Conservation (phyloP, 2,888 invertebrate genomes). For the Tenthredo distinguenda region DNA sequence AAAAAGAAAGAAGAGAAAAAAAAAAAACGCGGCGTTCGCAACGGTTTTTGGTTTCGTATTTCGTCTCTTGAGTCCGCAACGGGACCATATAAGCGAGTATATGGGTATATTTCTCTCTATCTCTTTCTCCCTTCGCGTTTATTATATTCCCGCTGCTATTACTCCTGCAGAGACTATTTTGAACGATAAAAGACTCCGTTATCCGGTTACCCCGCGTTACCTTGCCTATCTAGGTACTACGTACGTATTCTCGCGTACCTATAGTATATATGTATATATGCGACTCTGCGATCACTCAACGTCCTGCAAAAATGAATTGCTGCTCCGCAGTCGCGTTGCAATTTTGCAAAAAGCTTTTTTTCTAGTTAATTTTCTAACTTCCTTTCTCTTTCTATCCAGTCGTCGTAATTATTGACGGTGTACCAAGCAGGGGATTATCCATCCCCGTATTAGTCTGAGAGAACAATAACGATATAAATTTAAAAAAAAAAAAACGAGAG, state of each 20-base stretch:
- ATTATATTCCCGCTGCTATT: neutral
- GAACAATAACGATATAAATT: neutral
- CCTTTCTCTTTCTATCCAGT: neutral
- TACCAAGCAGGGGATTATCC: neutral
- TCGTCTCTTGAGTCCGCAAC: neutral
- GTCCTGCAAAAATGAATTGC: neutral
- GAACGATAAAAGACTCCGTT: constrained; percentile 15
- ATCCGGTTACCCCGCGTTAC: neutral
- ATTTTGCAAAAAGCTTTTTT: neutral
- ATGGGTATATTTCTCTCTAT: neutral
- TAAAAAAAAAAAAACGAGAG: neutral
- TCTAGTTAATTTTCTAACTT: neutral
- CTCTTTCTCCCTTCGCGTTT: neutral
- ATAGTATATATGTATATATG: too few relatives aligned
- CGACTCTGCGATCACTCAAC: constrained; percentile 13
- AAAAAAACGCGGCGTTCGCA: constrained; percentile 2
- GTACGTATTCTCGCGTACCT: neutral
- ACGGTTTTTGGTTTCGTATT: constrained; percentile 43
- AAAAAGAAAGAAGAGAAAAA: too few relatives aligned
- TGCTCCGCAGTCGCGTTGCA: neutral
- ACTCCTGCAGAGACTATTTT: neutral
- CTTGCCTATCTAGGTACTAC: neutral
- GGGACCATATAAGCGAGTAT: neutral
- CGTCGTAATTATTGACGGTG: neutral
- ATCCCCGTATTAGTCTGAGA: neutral